Percentiles rank a stretch among this genome's conserved stretches.
phyloP scores from a whole-genome alignment of 1,140 invertebrate genomes.

The Parapsyche elsis region DNA sequence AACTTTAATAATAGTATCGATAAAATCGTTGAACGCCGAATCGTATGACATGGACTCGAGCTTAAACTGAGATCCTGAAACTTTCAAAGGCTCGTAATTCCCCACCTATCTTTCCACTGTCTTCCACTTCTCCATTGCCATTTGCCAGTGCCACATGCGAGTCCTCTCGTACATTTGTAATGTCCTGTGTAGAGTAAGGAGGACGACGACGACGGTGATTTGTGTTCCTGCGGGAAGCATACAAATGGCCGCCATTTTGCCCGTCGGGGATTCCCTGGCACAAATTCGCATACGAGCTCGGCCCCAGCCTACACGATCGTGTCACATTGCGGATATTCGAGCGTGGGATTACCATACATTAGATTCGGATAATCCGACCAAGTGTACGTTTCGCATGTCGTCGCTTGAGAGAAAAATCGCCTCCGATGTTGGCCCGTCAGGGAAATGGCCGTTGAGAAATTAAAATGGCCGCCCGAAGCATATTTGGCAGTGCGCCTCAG shows the following conservation, averaged over 20 bases:
- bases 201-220: neutral
- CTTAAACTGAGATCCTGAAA: too few species aligned
- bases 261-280: neutral
- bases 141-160: neutral
- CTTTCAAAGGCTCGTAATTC: too few species aligned
- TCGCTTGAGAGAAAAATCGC: neutral
- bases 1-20: too few species aligned
- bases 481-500: too few species aligned
- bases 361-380: neutral
- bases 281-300: too few species aligned
- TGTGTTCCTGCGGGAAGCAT: constrained; percentile 4
- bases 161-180: neutral
- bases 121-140: too few species aligned
- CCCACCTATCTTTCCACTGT: too few species aligned
- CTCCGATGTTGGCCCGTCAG: neutral
- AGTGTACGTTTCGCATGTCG: neutral
- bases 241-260: neutral
- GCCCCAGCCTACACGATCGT: neutral
- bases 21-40: too few species aligned
- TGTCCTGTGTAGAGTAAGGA: neutral
- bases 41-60: too few species aligned
- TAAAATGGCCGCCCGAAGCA: neutral
- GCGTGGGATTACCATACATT: neutral
- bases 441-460: neutral
- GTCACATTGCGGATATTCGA: neutral